Percentiles rank a stretch among this genome's conserved stretches.
phyloP scores from a whole-genome alignment of 2,113 vertebrate genomes.

The Limanda limanda region DNA sequence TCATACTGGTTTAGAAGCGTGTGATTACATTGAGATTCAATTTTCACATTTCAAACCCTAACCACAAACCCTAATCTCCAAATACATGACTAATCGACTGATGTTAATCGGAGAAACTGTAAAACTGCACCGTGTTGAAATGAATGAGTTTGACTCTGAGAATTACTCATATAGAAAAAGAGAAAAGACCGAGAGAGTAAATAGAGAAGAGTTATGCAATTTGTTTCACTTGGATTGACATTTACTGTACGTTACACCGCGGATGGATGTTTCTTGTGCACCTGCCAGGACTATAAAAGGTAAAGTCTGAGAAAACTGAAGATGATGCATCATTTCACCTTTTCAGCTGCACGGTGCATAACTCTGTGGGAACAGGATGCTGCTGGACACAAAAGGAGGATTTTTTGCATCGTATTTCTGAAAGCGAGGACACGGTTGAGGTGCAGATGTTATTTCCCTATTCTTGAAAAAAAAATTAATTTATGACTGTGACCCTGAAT shows the following conservation, averaged over 20 bases:
- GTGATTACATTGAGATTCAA: background rate
- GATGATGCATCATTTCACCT: background rate
- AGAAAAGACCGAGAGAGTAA: no score
- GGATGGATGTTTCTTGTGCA: background rate
- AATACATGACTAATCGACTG: background rate
- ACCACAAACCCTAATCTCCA: background rate
- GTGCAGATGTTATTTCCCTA: conserved; percentile 3
- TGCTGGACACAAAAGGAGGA: conserved; percentile 1
- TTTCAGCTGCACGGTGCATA: background rate
- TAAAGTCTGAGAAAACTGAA: background rate
- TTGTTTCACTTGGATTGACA: no score
- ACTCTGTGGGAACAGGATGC: conserved; percentile 5
- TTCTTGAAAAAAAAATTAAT: background rate
- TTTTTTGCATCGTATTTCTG: background rate
- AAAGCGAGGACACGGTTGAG: background rate
- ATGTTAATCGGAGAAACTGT: background rate
- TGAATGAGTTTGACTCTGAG: no score
- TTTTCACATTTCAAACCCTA: background rate
- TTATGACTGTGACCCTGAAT: conserved; percentile 19
- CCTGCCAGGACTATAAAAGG: background rate
- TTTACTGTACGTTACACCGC: no score
- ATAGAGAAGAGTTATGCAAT: no score
- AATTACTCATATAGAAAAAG: no score
- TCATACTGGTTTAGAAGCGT: no score
- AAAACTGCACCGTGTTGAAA: no score